Evolutionary conservation across 1,140 invertebrate genomes (phyloP).

Genomic region (Pseudomyrmex cubaensis): DNA sequence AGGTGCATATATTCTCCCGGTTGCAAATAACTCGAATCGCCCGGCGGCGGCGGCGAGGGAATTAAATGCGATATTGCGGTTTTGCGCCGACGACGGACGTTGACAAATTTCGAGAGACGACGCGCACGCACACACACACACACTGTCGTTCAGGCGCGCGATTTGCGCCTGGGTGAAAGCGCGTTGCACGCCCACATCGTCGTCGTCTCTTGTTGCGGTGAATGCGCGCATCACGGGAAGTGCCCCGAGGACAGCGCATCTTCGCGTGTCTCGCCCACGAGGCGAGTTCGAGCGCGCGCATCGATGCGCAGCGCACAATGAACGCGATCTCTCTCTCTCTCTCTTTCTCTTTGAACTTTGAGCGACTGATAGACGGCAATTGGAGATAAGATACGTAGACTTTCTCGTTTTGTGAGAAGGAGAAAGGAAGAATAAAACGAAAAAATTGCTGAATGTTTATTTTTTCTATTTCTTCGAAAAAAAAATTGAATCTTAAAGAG

Average conservation of each 20-base stretch:
- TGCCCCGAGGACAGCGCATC: conserved; percentile 53
- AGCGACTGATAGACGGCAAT: conserved; percentile 6
- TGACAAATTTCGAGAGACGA: conserved; percentile 61
- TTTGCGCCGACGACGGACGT: conserved; percentile 32
- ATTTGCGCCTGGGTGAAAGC: conserved; percentile 61
- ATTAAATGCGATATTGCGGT: conserved; percentile 40
- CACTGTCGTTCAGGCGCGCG: conserved; percentile 51
- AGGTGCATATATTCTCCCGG: conserved; percentile 24
- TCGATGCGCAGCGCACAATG: background rate
- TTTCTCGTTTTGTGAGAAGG: too few relatives aligned
- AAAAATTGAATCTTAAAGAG: background rate
- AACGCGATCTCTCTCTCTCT: background rate
- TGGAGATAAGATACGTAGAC: too few relatives aligned
- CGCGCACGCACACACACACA: background rate
- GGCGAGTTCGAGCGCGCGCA: background rate
- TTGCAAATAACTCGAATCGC: conserved; percentile 20
- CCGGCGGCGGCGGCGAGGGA: conserved; percentile 6
- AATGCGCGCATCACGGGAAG: conserved; percentile 61
- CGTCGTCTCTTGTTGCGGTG: conserved; percentile 36
- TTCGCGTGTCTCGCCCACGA: conserved; percentile 39
- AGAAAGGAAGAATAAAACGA: background rate
- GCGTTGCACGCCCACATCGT: conserved; percentile 57
- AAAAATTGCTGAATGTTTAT: too few relatives aligned
- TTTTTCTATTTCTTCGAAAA: background rate
- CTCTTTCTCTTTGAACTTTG: background rate